Percentiles rank a stretch among this genome's conserved stretches.
These are phyloP conservation scores for Lepilemur septentrionalis DNA, from an alignment of 2,797 vertebrate species.

Conservation along the genomic window DNA sequence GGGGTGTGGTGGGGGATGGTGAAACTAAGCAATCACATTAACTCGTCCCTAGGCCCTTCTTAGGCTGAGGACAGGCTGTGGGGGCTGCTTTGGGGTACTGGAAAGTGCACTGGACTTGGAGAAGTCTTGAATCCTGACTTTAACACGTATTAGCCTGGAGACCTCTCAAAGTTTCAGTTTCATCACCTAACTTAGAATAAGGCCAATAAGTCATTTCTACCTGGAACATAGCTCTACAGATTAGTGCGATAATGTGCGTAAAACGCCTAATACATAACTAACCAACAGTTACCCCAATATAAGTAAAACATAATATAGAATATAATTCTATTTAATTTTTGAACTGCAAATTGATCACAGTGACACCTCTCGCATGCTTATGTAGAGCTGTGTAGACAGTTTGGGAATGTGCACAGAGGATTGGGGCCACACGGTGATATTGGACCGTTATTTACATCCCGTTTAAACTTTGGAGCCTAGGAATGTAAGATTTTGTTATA, in stretches of 20 bases:
- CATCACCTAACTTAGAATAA: background rate
- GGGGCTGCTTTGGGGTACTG: background rate
- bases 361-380: background rate
- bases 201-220: background rate
- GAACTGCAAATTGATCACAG: background rate
- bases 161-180: background rate
- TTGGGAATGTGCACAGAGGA: background rate
- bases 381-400: background rate
- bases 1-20: accelerated
- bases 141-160: background rate
- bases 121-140: background rate
- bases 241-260: background rate
- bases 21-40: background rate
- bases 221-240: background rate
- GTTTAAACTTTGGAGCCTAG: background rate
- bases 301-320: background rate
- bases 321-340: background rate
- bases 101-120: background rate
- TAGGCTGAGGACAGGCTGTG: accelerated
- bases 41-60: background rate
- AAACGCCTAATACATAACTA: background rate
- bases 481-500: background rate
- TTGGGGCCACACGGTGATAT: background rate
- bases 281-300: background rate
- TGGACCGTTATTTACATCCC: background rate